Evolutionary conservation across 2,113 vertebrate species (phyloP).

Genomic region (Calonectris borealis): DNA sequence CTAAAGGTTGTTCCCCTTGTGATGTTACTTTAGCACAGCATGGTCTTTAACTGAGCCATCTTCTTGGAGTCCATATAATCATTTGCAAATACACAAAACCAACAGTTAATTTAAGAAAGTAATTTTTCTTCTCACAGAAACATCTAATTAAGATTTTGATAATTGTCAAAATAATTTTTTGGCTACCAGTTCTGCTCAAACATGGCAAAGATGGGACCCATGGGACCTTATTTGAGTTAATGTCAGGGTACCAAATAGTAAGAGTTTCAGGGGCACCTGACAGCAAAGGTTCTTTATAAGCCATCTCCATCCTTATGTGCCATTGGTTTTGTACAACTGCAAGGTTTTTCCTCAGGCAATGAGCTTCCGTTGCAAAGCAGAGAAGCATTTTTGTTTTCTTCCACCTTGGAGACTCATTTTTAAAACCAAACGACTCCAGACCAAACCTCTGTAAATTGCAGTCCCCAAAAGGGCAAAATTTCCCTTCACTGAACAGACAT

Average conservation of each 20-base stretch:
- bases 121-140: slow-evolving; percentile 27
- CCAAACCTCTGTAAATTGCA: background rate
- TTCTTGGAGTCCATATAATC: background rate
- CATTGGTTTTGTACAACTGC: background rate
- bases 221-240: background rate
- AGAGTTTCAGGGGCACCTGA: background rate
- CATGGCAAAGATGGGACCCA: background rate
- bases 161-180: background rate
- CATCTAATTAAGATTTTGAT: background rate
- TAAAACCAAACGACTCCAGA: background rate
- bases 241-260: background rate
- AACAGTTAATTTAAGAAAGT: background rate
- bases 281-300: background rate
- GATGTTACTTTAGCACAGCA: background rate
- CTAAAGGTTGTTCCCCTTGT: background rate
- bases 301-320: background rate
- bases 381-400: background rate
- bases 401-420: background rate
- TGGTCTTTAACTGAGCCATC: slow-evolving; percentile 2
- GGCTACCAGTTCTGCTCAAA: background rate
- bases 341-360: background rate
- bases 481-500: background rate
- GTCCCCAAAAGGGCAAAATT: background rate
- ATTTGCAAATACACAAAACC: background rate
- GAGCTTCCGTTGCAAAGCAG: background rate